These are phyloP conservation scores for Lacanobia oleracea DNA, from an alignment of 2,888 invertebrate genomes.

Conservation along the genomic window DNA sequence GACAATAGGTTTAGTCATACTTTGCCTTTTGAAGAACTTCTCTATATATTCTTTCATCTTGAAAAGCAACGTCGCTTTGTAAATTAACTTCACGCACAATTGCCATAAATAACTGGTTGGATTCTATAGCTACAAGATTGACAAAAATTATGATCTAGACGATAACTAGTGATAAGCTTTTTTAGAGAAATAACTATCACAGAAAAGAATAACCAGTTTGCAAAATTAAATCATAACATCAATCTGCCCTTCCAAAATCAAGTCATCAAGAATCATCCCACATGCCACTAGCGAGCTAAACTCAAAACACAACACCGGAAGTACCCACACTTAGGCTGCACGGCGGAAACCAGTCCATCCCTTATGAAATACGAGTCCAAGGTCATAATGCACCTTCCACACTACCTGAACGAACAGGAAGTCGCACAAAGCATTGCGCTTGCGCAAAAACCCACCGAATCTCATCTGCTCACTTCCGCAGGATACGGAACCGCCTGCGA, in stretches of 20 bases:
- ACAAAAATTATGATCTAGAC: too few relatives aligned
- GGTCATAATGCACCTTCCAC: constrained; percentile 87
- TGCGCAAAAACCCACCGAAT: constrained; percentile 81
- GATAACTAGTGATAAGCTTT: too few relatives aligned
- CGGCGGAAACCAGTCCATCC: constrained; percentile 70
- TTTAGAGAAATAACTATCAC: too few relatives aligned
- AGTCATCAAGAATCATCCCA: constrained; percentile 14
- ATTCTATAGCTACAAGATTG: too few relatives aligned
- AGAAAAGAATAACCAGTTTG: not conserved
- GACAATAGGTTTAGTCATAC: not conserved
- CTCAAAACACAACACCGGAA: constrained; percentile 51
- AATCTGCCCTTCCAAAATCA: not conserved
- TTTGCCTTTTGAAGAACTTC: not conserved
- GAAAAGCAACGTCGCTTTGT: not conserved
- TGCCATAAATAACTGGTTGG: too few relatives aligned
- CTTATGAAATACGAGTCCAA: constrained; percentile 81
- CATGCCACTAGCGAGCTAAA: constrained; percentile 20
- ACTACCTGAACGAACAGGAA: constrained; percentile 81
- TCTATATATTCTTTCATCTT: not conserved
- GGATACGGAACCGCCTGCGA: constrained; percentile 87
- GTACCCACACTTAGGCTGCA: constrained; percentile 56
- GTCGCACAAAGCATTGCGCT: constrained; percentile 78
- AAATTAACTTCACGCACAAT: too few relatives aligned
- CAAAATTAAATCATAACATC: not conserved
- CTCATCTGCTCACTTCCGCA: constrained; percentile 85